Conservation (phyloP, 1,140 invertebrate genomes). For the Stegodyphus mimosarum region DNA sequence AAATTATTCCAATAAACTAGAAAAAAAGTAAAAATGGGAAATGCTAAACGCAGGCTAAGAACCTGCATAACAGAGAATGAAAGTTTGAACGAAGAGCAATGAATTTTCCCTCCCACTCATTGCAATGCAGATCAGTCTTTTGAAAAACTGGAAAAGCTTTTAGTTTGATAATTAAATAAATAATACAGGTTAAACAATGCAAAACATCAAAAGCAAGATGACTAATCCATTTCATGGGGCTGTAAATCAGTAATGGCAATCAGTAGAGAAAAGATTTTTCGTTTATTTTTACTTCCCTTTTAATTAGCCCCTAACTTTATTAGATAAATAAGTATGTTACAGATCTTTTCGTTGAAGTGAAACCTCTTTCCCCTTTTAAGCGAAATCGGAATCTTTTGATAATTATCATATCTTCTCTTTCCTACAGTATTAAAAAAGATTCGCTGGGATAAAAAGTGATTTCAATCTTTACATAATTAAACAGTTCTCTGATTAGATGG, state of each 20-base stretch:
- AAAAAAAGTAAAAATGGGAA: too few species aligned
- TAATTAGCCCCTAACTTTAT: constrained; percentile 48
- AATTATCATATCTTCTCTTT: constrained; percentile 37
- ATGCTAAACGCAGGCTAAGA: too few species aligned
- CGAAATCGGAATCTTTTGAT: constrained; percentile 35
- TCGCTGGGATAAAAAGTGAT: not conserved
- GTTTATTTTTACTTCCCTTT: constrained; percentile 17
- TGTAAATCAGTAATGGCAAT: constrained; percentile 55
- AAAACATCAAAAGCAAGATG: constrained; percentile 29
- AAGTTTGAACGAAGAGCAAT: too few species aligned
- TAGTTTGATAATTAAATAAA: constrained; percentile 39
- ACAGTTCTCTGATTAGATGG: constrained; percentile 46
- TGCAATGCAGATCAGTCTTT: too few species aligned
- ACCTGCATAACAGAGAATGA: too few species aligned
- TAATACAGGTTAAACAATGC: not conserved
- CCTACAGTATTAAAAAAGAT: not conserved
- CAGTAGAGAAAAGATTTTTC: constrained; percentile 21
- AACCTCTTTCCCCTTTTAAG: constrained; percentile 5
- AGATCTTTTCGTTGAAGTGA: constrained; percentile 24
- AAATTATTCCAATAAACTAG: too few species aligned
- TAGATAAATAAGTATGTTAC: constrained; percentile 45
- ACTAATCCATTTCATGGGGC: constrained; percentile 37
- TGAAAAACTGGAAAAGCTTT: constrained; percentile 10
- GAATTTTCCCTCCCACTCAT: not conserved
- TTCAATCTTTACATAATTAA: constrained; percentile 58